Base-by-base conservation (phyloP, 1,140 invertebrate genomes). In the Sminthurides bifidus region DNA sequence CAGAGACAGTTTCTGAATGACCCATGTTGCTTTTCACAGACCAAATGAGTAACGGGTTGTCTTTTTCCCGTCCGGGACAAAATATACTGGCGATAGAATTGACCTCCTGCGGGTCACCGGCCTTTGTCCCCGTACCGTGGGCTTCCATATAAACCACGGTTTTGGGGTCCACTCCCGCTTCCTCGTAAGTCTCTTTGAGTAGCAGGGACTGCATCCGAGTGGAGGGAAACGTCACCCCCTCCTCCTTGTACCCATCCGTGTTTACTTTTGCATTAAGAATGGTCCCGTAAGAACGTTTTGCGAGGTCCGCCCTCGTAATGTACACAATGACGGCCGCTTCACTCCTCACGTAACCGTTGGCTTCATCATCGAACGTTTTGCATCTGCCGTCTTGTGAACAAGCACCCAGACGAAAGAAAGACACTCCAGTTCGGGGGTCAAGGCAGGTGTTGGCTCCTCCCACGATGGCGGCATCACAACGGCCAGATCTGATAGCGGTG, bases 21-120 rank as follows among this genome's bases (percentile, higher is more conserved):
- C 93, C 93, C 66, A 94, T 77, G 70, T 94, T 95, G 0, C 90
- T 91, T 68, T 97, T 97, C 1, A 92, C 77, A 0, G 91, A 89
- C 3, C 92, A 92, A 60, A 96, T 84, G 29, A 78, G 70, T 0
- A 97, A 72, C 0, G 91, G 86, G 1, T 30, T 10, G 21, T 48
- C 71, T 73, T 1, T 54, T 53, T 19, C 64, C 61, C 0, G 65
- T 74, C 21, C 83, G 73, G 4, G 78, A 58, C 84, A 87, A 66
- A 94, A 83, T 2, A 91, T 76, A 63, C 81, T 79, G 19, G 87
- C 81, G 15, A 96, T 80, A 0, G 87, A 85, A 31, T 26, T 37
- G 19, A 57, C 12, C 40, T 57, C 56, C 38, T 52, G 29, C 0
- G 56, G 48, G 31, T 57, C 56, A 6, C 56, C 56, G n/a, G 45